phyloP scores from a whole-genome alignment of 2,113 vertebrate species.

The Clarias macrocephalus region DNA sequence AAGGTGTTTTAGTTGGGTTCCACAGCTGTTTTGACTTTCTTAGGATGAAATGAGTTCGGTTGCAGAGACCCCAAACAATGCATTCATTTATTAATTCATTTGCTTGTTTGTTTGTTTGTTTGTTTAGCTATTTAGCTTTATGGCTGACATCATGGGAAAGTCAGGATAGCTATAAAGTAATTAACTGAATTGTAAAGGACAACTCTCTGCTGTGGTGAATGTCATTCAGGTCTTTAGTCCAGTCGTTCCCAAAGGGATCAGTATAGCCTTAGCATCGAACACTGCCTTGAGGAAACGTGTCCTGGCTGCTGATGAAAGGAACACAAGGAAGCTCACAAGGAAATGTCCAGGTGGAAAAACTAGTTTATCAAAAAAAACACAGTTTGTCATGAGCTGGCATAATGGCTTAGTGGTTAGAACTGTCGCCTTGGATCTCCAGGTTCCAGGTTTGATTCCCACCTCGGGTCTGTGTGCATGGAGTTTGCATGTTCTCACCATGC shows the following conservation, averaged over 20 bases:
- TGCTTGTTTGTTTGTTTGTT: not conserved
- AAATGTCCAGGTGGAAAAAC: slow-evolving; percentile 1
- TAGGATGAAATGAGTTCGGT: not conserved
- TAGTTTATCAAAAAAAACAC: not conserved
- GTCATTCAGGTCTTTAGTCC: slow-evolving; percentile 49
- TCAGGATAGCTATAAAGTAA: slow-evolving; percentile 46
- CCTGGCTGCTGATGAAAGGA: slow-evolving; percentile 39
- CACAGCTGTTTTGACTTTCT: slow-evolving; percentile 12
- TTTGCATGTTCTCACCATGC: no score
- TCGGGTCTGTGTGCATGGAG: no score
- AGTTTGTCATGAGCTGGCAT: not conserved
- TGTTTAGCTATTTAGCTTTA: slow-evolving; percentile 4
- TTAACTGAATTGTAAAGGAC: slow-evolving; percentile 51
- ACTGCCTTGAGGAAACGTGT: slow-evolving; percentile 46
- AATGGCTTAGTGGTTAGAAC: no score
- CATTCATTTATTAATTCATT: not conserved
- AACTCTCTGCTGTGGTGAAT: slow-evolving; percentile 40
- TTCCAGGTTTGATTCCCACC: no score
- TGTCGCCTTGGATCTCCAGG: no score
- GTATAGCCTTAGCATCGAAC: slow-evolving; percentile 51
- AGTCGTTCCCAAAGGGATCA: slow-evolving; percentile 46
- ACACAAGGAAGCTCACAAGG: not conserved
- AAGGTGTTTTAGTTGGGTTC: slow-evolving; percentile 28
- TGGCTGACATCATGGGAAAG: slow-evolving; percentile 20
- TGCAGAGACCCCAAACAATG: not conserved